A percentile compares a stretch with the other conserved stretches of the same genome.
phyloP scores from a whole-genome alignment of 1,140 invertebrate species.

The Carposina sasakii region DNA sequence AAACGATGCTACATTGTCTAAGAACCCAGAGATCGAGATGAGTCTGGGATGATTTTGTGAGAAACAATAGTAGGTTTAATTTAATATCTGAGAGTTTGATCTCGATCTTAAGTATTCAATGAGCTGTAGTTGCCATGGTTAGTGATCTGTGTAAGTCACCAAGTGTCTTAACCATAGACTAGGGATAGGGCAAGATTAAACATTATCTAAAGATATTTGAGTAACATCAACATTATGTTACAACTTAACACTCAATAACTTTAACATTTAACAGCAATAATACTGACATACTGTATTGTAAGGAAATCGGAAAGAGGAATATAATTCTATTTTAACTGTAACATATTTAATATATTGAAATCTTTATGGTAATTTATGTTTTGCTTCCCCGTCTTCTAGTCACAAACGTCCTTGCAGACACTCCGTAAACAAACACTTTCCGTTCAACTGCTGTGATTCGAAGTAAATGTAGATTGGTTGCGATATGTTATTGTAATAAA shows the following conservation, averaged over 20 bases:
- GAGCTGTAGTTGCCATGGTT: too few species aligned
- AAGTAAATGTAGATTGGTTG: constrained; percentile 53
- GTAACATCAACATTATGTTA: constrained; percentile 49
- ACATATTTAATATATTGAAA: constrained; percentile 25
- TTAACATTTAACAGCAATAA: constrained; percentile 51
- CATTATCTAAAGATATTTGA: too few species aligned
- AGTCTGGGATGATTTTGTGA: too few species aligned
- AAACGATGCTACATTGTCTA: too few species aligned
- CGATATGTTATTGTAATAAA: constrained; percentile 17
- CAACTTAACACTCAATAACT: constrained; percentile 45
- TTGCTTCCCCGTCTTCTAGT: constrained; percentile 67
- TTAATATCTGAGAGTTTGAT: too few species aligned
- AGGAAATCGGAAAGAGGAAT: constrained; percentile 34
- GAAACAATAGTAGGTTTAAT: too few species aligned
- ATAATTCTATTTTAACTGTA: constrained; percentile 34
- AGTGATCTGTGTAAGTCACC: too few species aligned
- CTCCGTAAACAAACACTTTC: constrained; percentile 50
- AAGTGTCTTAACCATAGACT: constrained; percentile 56
- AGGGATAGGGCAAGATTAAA: constrained; percentile 47
- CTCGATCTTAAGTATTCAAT: too few species aligned
- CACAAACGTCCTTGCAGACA: constrained; percentile 62
- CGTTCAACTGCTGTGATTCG: constrained; percentile 27
- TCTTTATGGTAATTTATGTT: constrained; percentile 27
- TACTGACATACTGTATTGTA: constrained; percentile 43
- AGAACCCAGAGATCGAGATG: too few species aligned